Evolutionary conservation across 2,113 vertebrate species (phyloP).

Genomic region (Zingel zingel): DNA sequence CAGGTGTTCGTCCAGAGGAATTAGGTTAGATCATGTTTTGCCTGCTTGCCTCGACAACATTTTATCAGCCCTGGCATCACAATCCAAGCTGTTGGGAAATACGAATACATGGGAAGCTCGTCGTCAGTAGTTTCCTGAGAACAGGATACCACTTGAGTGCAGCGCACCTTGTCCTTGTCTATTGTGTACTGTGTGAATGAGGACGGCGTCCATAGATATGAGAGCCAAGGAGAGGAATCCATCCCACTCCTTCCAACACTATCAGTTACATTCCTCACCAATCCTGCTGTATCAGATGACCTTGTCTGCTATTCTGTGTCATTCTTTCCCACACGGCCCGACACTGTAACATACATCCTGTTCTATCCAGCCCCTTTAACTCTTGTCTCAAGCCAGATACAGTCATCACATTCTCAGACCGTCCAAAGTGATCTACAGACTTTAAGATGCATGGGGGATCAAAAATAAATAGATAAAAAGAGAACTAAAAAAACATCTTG

Average conservation of each 20-base stretch:
- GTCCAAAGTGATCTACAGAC: conserved; percentile 13
- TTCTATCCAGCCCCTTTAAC: conserved; percentile 20
- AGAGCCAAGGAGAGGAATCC: conserved; percentile 64
- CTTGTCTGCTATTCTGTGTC: conserved; percentile 67
- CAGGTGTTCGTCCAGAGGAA: conserved; percentile 17
- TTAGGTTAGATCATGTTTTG: neutral
- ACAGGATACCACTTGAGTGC: conserved; percentile 68
- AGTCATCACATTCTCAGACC: conserved; percentile 14
- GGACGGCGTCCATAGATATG: conserved; percentile 71
- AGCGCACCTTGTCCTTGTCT: conserved; percentile 70
- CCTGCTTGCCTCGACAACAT: neutral
- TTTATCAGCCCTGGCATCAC: conserved; percentile 10
- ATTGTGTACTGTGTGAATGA: conserved; percentile 76
- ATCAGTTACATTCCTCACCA: conserved; percentile 78
- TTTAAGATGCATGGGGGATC: neutral
- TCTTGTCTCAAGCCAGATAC: conserved; percentile 31
- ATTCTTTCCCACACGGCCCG: conserved; percentile 74
- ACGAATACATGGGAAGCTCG: conserved; percentile 71
- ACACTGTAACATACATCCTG: conserved; percentile 46
- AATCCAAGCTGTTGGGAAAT: conserved; percentile 48
- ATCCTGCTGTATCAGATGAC: conserved; percentile 71
- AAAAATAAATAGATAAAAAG: conserved; percentile 14
- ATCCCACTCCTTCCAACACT: conserved; percentile 71
- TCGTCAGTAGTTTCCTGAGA: conserved; percentile 62
- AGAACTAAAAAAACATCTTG: conserved; percentile 23